Percentiles rank a stretch among this genome's conserved stretches.
Evolutionary conservation across 2,113 vertebrate genomes (phyloP).

Genomic region (Microtus oregoni): DNA sequence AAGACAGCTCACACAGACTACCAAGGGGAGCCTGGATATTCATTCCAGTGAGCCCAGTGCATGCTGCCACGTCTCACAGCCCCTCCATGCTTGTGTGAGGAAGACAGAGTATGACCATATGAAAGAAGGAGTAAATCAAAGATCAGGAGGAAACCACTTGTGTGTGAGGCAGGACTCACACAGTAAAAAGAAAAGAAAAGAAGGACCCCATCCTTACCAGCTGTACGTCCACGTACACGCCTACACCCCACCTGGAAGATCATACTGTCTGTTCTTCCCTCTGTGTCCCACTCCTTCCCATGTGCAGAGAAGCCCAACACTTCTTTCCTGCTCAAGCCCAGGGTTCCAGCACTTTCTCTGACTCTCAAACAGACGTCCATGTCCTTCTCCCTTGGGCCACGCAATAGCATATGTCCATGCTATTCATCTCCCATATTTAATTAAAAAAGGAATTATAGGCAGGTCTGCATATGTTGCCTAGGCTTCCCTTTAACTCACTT

Average conservation of each 20-base stretch:
- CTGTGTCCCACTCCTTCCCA: fast-evolving
- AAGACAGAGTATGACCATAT: not conserved
- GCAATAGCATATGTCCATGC: fast-evolving
- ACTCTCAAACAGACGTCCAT: not conserved
- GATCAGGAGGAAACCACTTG: not conserved
- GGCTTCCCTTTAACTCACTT: not conserved
- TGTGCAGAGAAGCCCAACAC: fast-evolving
- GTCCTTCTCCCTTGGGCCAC: not conserved
- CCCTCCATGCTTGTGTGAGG: not conserved
- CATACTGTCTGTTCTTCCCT: fast-evolving
- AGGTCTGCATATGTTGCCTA: not conserved
- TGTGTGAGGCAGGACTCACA: not conserved
- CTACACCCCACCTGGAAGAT: fast-evolving
- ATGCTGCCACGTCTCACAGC: no score
- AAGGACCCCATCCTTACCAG: no score
- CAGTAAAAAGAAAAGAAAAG: not conserved
- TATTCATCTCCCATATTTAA: not conserved
- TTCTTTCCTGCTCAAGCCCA: not conserved
- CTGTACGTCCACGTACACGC: not conserved
- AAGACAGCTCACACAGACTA: fast-evolving
- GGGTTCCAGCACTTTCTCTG: not conserved
- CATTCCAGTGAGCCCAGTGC: fast-evolving
- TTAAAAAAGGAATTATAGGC: not conserved
- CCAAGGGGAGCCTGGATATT: not conserved
- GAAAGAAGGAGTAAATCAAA: not conserved